Conservation (phyloP, 2,888 invertebrate genomes). For the Deroplatys truncata region DNA sequence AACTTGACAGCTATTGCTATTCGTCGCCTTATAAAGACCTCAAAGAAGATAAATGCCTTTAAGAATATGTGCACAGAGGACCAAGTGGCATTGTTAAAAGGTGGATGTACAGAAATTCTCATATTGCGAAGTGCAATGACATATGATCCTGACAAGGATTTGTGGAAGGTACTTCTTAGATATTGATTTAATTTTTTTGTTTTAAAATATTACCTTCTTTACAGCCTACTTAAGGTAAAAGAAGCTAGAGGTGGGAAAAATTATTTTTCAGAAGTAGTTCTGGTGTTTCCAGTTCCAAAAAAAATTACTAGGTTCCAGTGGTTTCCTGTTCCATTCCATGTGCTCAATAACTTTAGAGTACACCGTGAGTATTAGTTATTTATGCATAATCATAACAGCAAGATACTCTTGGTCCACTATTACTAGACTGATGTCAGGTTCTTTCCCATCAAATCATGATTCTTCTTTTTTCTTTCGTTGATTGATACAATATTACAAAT, state of each 20-base stretch:
- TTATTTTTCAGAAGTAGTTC: background rate
- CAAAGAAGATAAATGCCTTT: slow-evolving; percentile 66
- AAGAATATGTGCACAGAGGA: slow-evolving; percentile 92
- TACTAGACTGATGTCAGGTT: too few relatives aligned
- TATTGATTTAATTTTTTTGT: background rate
- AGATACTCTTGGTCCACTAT: too few relatives aligned
- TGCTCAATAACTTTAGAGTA: too few relatives aligned
- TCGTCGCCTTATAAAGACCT: slow-evolving; percentile 64
- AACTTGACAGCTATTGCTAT: slow-evolving; percentile 92
- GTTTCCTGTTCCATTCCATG: too few relatives aligned
- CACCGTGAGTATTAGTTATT: too few relatives aligned
- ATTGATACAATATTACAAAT: too few relatives aligned
- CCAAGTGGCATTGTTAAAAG: slow-evolving; percentile 82
- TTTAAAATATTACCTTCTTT: background rate
- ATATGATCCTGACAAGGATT: slow-evolving; percentile 82
- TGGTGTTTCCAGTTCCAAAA: background rate
- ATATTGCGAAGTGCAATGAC: slow-evolving; percentile 88
- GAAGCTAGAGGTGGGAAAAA: background rate
- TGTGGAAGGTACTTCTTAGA: slow-evolving; percentile 70
- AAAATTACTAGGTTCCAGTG: too few relatives aligned
- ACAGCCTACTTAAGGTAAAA: background rate
- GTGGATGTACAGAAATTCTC: slow-evolving; percentile 96
- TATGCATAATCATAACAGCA: too few relatives aligned
- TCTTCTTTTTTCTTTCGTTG: too few relatives aligned
- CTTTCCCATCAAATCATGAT: too few relatives aligned